phyloP scores from a whole-genome alignment of 2,888 invertebrate species.

The Cephalotes varians region DNA sequence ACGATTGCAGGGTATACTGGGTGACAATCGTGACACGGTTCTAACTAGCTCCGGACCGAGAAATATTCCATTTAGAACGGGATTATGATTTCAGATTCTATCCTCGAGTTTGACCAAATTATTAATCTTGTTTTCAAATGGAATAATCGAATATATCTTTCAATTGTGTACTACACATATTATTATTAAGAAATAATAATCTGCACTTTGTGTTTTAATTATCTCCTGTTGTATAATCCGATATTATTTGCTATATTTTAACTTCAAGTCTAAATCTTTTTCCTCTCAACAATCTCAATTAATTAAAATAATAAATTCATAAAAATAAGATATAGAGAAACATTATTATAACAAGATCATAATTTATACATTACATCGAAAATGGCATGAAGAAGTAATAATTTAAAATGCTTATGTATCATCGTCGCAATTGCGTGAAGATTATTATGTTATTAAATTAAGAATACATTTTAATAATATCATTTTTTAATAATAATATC shows the following conservation, averaged over 20 bases:
- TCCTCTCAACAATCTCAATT: neutral
- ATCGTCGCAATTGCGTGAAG: neutral
- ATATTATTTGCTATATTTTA: neutral
- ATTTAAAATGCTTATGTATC: neutral
- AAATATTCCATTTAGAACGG: conserved; percentile 1
- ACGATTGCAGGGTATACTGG: conserved; percentile 53
- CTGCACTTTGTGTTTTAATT: conserved; percentile 1
- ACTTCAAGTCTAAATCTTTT: neutral
- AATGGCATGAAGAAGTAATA: neutral
- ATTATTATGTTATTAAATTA: neutral
- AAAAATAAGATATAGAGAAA: neutral
- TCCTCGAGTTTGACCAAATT: neutral
- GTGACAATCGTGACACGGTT: conserved; percentile 48
- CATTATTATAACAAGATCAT: neutral
- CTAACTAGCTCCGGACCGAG: conserved; percentile 15
- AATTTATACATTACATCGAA: neutral
- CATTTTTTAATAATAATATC: conserved; percentile 27
- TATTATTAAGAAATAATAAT: neutral
- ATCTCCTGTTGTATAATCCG: neutral
- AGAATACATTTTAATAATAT: neutral
- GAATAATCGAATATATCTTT: neutral
- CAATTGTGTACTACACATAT: neutral
- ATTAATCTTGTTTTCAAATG: neutral
- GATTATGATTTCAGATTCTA: neutral
- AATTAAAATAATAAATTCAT: conserved; percentile 12